Base-by-base conservation (phyloP, 2,888 invertebrate species). In the Ditylenchus weischeri region DNA sequence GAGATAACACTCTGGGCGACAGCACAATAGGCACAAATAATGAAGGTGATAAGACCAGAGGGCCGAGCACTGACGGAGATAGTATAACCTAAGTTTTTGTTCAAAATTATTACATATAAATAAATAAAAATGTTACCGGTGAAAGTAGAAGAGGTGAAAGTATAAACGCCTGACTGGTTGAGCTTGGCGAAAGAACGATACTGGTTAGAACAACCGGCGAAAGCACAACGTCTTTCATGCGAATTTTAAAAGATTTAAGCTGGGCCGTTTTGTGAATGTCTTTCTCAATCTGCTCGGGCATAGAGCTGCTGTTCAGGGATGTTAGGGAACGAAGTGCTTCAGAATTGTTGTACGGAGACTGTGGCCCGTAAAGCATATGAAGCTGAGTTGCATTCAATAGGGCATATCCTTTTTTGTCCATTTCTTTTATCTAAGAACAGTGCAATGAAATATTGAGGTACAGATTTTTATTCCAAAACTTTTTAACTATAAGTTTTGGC, bases 301-400 rank as follows among this genome's bases (percentile, higher is more conserved):
- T 23, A 54, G 21, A 21, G n/a, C 54, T 54, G 10, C 21, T 54
- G 29, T 54, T 54, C 10, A 43, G 43, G 15, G 43, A 43, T 13
- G 43, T 43, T 13, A 43, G 43, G 15, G 2, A 6, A 8, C 15
- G 43, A 21, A 58, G 51, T 23, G 67, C 61, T 19, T 54, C 50
- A 0, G 57, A 48, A 35, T 66, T 54, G 21, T 79, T 71, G 58
- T 75, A 81, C 7, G 79, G 78, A 21, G 76, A 75, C 5, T 73
- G 68, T 38, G 75, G 70, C 59, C 81, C 81, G 66, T 81, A 81
- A n/a, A 81, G 62, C 18, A 75, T 69, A 18, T 76, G 69, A 54
- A 81, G 43, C 66, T 81, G 81, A 10, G 75, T 69, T 18, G 60
- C 18, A 10, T 72, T 75, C 64, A 81, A 57, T 60, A 78, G 71